Evolutionary conservation across 92 coral and sea anemone species (phyloP).

Genomic region (Paragorgia papillata): DNA sequence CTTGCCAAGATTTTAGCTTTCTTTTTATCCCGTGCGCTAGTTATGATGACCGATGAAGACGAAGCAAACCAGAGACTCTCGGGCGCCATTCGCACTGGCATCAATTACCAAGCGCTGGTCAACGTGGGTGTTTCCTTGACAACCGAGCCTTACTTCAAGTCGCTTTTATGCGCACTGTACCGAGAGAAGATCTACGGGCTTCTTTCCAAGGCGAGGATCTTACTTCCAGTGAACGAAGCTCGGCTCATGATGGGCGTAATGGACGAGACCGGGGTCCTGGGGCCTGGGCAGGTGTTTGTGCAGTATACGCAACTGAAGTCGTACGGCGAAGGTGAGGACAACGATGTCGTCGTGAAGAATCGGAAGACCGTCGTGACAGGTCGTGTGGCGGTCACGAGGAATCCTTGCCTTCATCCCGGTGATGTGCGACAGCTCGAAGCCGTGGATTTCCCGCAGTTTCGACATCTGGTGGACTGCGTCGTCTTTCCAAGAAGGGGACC

Average conservation of each 20-base stretch:
- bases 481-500: constrained; percentile 92
- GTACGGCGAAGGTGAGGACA: constrained; percentile 64
- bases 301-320: constrained; percentile 73
- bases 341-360: not conserved
- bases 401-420: constrained; percentile 96
- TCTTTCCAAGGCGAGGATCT: constrained; percentile 84
- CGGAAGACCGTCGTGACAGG: constrained; percentile 60
- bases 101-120: constrained; percentile 56
- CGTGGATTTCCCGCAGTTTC: constrained; percentile 69
- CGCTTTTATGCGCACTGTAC: constrained; percentile 81
- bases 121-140: constrained; percentile 82
- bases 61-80: constrained; percentile 37
- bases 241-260: constrained; percentile 85
- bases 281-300: constrained; percentile 87
- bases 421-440: constrained; percentile 92
- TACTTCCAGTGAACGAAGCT: constrained; percentile 82
- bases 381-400: constrained; percentile 85
- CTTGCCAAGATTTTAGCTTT: no score
- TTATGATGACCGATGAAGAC: constrained; percentile 42
- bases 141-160: constrained; percentile 88
- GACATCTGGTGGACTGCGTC: constrained; percentile 85
- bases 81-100: constrained; percentile 35
- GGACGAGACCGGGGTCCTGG: constrained; percentile 69
- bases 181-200: constrained; percentile 80
- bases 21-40: not conserved